phyloP scores from a whole-genome alignment of 1,140 invertebrate genomes.

The Drosophila ogumai region DNA sequence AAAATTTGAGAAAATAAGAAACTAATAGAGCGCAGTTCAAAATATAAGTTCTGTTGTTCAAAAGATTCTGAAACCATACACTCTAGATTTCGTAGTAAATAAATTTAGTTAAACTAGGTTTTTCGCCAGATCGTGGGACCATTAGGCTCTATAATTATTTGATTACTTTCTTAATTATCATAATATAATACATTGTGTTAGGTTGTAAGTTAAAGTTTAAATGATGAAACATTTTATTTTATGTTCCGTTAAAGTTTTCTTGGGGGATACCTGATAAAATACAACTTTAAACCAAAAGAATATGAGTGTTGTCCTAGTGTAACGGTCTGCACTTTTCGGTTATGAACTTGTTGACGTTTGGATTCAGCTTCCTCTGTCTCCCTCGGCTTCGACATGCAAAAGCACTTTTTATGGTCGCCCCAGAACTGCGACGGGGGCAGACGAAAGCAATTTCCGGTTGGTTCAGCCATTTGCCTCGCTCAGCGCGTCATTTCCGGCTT shows the following conservation, averaged over 20 bases:
- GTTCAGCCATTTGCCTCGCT: slow-evolving; percentile 54
- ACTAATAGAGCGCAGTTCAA: too few relatives aligned
- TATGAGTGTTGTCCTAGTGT: not conserved
- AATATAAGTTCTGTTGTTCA: too few relatives aligned
- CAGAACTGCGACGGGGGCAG: slow-evolving; percentile 29
- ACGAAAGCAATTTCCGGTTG: slow-evolving; percentile 67
- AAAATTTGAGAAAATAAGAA: too few relatives aligned
- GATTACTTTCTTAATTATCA: not conserved
- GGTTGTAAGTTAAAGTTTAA: too few relatives aligned
- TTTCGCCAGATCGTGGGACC: too few relatives aligned
- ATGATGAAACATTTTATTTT: too few relatives aligned
- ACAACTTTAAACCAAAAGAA: not conserved
- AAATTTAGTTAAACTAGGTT: too few relatives aligned
- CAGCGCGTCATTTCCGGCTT: slow-evolving; percentile 66
- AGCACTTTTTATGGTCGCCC: slow-evolving; percentile 36
- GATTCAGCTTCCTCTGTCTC: slow-evolving; percentile 2
- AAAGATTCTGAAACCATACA: too few relatives aligned
- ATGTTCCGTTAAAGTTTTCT: too few relatives aligned
- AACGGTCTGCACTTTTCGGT: slow-evolving; percentile 8
- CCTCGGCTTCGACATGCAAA: slow-evolving; percentile 48
- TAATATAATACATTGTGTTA: too few relatives aligned
- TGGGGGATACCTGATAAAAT: too few relatives aligned
- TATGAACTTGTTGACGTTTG: slow-evolving; percentile 44
- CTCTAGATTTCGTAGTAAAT: too few relatives aligned
- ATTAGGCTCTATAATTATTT: not conserved